phyloP scores from a whole-genome alignment of 1,140 invertebrate species.

The Trissolcus basalis region DNA sequence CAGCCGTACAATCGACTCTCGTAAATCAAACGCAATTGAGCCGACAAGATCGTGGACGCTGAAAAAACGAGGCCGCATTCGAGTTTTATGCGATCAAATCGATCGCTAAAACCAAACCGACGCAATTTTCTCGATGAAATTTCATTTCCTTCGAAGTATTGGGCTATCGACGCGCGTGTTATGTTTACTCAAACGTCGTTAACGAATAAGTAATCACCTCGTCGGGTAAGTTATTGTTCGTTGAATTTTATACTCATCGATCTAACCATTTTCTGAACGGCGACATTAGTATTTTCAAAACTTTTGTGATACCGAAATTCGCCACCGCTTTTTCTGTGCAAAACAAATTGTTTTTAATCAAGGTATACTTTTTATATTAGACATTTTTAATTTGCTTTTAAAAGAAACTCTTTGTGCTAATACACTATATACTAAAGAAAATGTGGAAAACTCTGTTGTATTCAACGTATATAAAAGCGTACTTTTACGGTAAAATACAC shows the following conservation, averaged over 20 bases:
- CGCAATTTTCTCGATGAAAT: slow-evolving; percentile 49
- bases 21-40: slow-evolving; percentile 41
- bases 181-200: slow-evolving; percentile 18
- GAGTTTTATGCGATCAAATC: slow-evolving; percentile 43
- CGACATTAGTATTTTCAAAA: too few relatives aligned
- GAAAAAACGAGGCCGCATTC: slow-evolving; percentile 34
- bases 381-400: too few relatives aligned
- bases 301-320: too few relatives aligned
- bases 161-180: slow-evolving; percentile 1
- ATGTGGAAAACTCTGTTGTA: too few relatives aligned
- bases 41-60: slow-evolving; percentile 15
- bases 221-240: background rate
- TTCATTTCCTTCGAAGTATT: slow-evolving; percentile 33
- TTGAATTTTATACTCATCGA: background rate
- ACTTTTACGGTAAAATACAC: too few relatives aligned
- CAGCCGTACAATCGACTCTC: slow-evolving; percentile 21
- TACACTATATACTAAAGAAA: too few relatives aligned
- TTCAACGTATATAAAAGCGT: too few relatives aligned
- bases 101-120: slow-evolving; percentile 33
- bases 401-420: too few relatives aligned
- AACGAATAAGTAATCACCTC: slow-evolving; percentile 25
- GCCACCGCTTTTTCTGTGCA: too few relatives aligned
- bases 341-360: too few relatives aligned
- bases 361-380: too few relatives aligned
- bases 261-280: too few relatives aligned